A percentile compares a stretch with the other conserved stretches of the same genome.
phyloP scores from a whole-genome alignment of 2,113 vertebrate species.

The Elachura formosa region DNA sequence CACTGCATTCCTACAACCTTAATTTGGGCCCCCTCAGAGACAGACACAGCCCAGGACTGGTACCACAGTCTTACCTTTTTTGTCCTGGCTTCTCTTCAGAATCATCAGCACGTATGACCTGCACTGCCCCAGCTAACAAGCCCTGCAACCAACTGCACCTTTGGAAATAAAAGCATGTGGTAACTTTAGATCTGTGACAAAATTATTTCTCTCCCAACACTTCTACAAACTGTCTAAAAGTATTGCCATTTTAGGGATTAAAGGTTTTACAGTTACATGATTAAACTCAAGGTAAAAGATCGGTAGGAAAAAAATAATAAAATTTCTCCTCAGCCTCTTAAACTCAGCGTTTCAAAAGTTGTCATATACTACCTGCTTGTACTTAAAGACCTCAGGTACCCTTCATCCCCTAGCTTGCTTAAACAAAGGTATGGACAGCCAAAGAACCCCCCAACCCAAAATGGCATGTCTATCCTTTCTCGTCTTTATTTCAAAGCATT shows the following conservation, averaged over 20 bases:
- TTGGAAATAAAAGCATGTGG: background rate
- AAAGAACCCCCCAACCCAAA: background rate
- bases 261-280: background rate
- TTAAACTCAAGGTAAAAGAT: background rate
- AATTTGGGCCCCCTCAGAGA: background rate
- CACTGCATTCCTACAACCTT: background rate
- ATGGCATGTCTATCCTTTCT: background rate
- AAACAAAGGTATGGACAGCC: background rate
- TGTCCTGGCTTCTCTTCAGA: background rate
- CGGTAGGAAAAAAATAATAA: background rate
- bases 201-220: background rate
- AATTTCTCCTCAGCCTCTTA: background rate
- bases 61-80: background rate
- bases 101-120: background rate
- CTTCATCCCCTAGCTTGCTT: background rate
- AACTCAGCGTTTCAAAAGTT: background rate
- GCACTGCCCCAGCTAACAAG: background rate
- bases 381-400: background rate
- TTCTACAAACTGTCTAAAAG: background rate
- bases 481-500: background rate
- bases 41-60: background rate
- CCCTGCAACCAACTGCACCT: background rate
- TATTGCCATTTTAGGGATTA: background rate
- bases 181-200: background rate
- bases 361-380: background rate